Percentiles rank a stretch among this genome's conserved stretches.
These are phyloP conservation scores for Lycophotia porphyrea DNA, from an alignment of 2,888 invertebrate species.

Conservation along the genomic window DNA sequence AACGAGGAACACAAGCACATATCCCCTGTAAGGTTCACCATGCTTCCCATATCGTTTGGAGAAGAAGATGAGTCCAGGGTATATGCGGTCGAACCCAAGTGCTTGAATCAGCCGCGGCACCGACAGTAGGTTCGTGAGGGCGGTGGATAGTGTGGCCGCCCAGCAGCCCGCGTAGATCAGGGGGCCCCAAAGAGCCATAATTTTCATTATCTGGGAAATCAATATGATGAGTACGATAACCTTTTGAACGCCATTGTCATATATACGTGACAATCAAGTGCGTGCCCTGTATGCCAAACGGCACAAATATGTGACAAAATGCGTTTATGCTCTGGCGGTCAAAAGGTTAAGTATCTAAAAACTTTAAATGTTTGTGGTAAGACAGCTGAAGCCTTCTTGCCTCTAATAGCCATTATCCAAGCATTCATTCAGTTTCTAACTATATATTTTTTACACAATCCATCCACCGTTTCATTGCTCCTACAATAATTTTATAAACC, in stretches of 20 bases:
- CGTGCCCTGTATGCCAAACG: too few species aligned
- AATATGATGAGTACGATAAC: too few species aligned
- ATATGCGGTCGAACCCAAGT: slow-evolving; percentile 97
- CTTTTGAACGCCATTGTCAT: too few species aligned
- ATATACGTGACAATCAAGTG: too few species aligned
- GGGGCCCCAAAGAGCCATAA: slow-evolving; percentile 96
- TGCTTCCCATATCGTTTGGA: slow-evolving; percentile 96
- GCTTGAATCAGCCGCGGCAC: slow-evolving; percentile 97
- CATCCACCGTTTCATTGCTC: neutral
- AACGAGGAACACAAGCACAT: slow-evolving; percentile 96
- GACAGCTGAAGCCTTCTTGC: neutral
- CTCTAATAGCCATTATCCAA: neutral
- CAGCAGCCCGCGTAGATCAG: slow-evolving; percentile 98
- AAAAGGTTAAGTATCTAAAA: neutral
- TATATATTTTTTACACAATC: neutral
- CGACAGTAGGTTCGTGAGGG: slow-evolving; percentile 97
- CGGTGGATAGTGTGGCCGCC: slow-evolving; percentile 98
- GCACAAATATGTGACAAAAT: too few species aligned
- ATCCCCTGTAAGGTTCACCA: slow-evolving; percentile 96
- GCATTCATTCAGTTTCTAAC: neutral
- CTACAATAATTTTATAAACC: neutral
- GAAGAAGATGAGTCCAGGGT: slow-evolving; percentile 97
- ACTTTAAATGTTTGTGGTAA: neutral
- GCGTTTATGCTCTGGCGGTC: too few species aligned
- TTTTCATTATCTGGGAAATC: slow-evolving; percentile 93